Base-by-base conservation (phyloP, 1,140 invertebrate species). In the Triops cancriformis region DNA sequence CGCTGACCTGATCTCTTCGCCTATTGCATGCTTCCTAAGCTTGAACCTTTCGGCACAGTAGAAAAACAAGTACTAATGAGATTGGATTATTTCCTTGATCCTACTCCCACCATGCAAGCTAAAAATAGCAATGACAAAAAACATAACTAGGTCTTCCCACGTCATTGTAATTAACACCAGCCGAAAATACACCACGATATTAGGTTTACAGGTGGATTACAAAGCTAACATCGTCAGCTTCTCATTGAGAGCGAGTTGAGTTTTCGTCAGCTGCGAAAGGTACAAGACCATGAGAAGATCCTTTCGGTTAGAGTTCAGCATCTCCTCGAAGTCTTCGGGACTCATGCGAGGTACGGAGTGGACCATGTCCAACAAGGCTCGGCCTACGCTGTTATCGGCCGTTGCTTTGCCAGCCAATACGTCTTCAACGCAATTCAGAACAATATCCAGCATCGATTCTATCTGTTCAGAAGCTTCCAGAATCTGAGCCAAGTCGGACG, bases 231-330 rank as follows among this genome's bases (percentile, higher is more conserved):
- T 87, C 6, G 92, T 95, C 3, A 98, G 87, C 85, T 98, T 98
- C 85, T 98, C 96, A 84, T 97, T 97, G 26, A 98, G 87, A 83
- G 95, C 93, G 80, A 98, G 87, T 86, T 98, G 96, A 9, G 95
- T 96, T 86, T 96, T 95, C 80, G 96, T 96, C n/a, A 98, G 87
- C 83, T 98, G 96, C 10, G 95, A 94, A 28, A 98, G 87, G 51
- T 96, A 97, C 80, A 97, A 91, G 73, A 98, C 95, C 96, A 98
- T 97, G 72, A 98, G 86, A 79, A 98, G 88, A 88, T 98, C 96
- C 86, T 98, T 98, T 82, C 98, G 93, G 84, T 96, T 96, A 80
- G 94, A 93, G 82, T 96, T 97, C 83, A 98, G 92, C 93, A 98
- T 97, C 80, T 94, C 90, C 27, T 95, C 94, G 85, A 98, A 97